Evolutionary conservation across 2,113 vertebrate genomes (phyloP), one percentile per base, ranked within the genome.

Genomic region (Thymallus thymallus): DNA sequence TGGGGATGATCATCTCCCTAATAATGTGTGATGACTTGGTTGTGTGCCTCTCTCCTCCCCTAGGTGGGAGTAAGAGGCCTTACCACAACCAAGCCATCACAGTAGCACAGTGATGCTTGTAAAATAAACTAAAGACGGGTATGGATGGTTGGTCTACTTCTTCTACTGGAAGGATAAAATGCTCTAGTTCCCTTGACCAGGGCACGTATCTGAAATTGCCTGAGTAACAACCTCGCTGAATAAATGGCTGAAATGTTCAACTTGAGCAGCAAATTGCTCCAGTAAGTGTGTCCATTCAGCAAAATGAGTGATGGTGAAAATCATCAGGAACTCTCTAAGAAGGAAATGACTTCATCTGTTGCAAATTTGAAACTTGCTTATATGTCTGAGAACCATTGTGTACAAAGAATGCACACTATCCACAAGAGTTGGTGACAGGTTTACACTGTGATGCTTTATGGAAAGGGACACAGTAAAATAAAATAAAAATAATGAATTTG

Each of bases 171-270:
- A 55, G 55, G 56, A 72, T 77, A 63, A 64, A 80, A 69, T 35
- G 22, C 61, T n/a, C 67, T 7, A 4, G 26, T 78, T 76, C 60
- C 82, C 81, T 82, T 86, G 74, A 84, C 73, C 14, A 18, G 5
- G 12, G n/a, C 73, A 71, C 55, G 82, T 76, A 80, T 41, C 29
- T 76, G 67, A 74, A 74, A 82, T 69, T 79, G 65, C 65, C 76
- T 75, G 73, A 71, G 32, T 69, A 74, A 69, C 63, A 81, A 79
- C n/a, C 30, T 69, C 55, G 61, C 81, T 80, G 78, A 82, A 85
- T 68, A 79, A 82, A 86, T 80, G 64, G 75, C 23, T 70, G 29
- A 80, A 69, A 69, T 5, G 1, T 68, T 77, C 41, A 64, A 5
- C 71, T 72, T 12, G 12, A 77, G 80, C 23, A 41, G 41, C 62